A percentile compares a stretch with the other conserved stretches of the same genome.
phyloP scores from a whole-genome alignment of 2,113 vertebrate species.

The Anoplopoma fimbria region DNA sequence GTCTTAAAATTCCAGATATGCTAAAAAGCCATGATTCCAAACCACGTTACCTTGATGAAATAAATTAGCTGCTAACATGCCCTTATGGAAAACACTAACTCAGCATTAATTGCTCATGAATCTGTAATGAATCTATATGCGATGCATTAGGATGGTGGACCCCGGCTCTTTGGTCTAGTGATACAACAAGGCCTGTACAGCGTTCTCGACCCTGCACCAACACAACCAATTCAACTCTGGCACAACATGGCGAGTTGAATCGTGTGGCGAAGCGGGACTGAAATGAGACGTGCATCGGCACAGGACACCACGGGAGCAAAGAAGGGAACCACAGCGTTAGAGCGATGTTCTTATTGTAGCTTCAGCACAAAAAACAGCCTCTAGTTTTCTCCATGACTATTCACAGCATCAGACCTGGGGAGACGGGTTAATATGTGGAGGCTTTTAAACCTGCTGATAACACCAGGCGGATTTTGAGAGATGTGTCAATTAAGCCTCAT shows the following conservation, averaged over 20 bases:
- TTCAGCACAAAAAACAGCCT: conserved; percentile 63
- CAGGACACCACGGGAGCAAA: conserved; percentile 57
- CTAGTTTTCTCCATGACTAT: conserved; percentile 64
- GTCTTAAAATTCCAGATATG: conserved; percentile 1
- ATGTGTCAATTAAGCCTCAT: background rate
- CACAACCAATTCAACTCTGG: background rate
- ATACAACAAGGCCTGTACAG: conserved; percentile 8
- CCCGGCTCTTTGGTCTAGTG: conserved; percentile 64
- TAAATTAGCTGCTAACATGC: conserved; percentile 60
- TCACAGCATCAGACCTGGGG: conserved; percentile 77
- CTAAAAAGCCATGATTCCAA: conserved; percentile 52
- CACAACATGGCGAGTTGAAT: background rate
- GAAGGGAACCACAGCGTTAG: conserved; percentile 61
- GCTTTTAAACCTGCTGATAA: background rate
- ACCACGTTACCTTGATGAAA: conserved; percentile 50
- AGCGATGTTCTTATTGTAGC: conserved; percentile 55
- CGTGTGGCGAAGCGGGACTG: background rate
- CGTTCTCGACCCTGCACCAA: background rate
- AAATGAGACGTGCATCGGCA: background rate
- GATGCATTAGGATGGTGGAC: conserved; percentile 61
- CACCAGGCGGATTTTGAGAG: background rate
- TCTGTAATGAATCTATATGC: conserved; percentile 66
- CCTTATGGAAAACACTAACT: background rate
- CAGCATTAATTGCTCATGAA: conserved; percentile 44
- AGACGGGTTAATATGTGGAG: background rate